Evolutionary conservation across 2,888 invertebrate genomes (phyloP).

Genomic region (Pristionchus entomophagus): DNA sequence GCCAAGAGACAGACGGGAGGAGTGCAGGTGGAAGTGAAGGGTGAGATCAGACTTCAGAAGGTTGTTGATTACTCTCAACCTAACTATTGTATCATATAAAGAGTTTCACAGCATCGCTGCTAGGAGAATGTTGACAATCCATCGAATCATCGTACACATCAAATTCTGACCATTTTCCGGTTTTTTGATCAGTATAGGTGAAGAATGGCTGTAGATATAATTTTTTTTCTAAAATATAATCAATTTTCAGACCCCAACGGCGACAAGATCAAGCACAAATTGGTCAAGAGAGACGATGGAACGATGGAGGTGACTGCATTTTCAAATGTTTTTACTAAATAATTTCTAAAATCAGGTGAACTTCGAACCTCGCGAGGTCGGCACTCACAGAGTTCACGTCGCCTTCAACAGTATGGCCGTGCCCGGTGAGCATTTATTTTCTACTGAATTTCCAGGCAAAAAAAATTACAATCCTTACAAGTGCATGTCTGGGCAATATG

Average conservation of each 20-base stretch:
- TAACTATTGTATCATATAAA: not conserved
- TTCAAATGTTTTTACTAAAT: not conserved
- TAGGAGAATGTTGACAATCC: too few species aligned
- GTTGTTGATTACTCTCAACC: slow-evolving; percentile 55
- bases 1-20: slow-evolving; percentile 76
- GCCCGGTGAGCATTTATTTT: slow-evolving; percentile 78
- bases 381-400: slow-evolving; percentile 67
- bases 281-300: slow-evolving; percentile 65
- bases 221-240: not conserved
- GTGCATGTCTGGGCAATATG: too few species aligned
- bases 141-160: too few species aligned
- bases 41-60: slow-evolving; percentile 59
- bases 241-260: slow-evolving; percentile 52
- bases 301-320: slow-evolving; percentile 60
- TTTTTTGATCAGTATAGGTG: not conserved
- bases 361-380: slow-evolving; percentile 72
- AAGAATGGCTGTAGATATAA: not conserved
- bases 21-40: slow-evolving; percentile 70
- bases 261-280: slow-evolving; percentile 67
- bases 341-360: slow-evolving; percentile 54
- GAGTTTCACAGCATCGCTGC: too few species aligned
- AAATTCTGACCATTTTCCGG: too few species aligned
- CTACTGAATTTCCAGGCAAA: not conserved
- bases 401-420: slow-evolving; percentile 80
- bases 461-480: too few species aligned